These are phyloP conservation scores for Pterostichus niger DNA, from an alignment of 2,888 invertebrate species.

Conservation along the genomic window DNA sequence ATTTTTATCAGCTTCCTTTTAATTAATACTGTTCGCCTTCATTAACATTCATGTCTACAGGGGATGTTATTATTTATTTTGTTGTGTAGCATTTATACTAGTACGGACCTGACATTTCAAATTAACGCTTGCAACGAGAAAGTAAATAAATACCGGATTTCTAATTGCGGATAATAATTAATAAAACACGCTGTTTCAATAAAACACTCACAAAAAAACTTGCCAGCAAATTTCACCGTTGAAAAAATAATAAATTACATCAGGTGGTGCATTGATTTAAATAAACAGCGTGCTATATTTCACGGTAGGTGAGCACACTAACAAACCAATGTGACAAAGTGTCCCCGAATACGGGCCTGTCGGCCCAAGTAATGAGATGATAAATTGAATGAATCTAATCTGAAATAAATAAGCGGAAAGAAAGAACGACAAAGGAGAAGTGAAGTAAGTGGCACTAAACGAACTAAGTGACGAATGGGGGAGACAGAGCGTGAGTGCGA, in stretches of 20 bases:
- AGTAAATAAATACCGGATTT: conserved; percentile 39
- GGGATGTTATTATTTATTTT: conserved; percentile 70
- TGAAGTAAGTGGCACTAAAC: conserved; percentile 76
- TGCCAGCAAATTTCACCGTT: conserved; percentile 18
- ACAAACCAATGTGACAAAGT: conserved; percentile 7
- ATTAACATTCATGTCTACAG: conserved; percentile 71
- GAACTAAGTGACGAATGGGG: conserved; percentile 76
- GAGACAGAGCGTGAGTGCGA: conserved; percentile 64
- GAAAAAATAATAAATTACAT: conserved; percentile 33
- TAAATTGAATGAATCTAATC: conserved; percentile 77
- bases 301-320: neutral
- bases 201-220: conserved; percentile 25
- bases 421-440: conserved; percentile 74
- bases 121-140: conserved; percentile 30
- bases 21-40: conserved; percentile 71
- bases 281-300: conserved; percentile 3
- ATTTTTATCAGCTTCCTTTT: conserved; percentile 71
- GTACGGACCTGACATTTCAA: conserved; percentile 29
- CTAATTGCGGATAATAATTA: conserved; percentile 42
- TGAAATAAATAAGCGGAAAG: conserved; percentile 77
- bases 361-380: conserved; percentile 75
- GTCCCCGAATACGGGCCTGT: conserved; percentile 46
- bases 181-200: conserved; percentile 45
- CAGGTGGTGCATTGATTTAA: conserved; percentile 27
- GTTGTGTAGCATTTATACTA: conserved; percentile 57